Evolutionary conservation across 2,888 invertebrate genomes (phyloP), one percentile per base, ranked within the genome.

Genomic region (Lasioglossum leucozonium): DNA sequence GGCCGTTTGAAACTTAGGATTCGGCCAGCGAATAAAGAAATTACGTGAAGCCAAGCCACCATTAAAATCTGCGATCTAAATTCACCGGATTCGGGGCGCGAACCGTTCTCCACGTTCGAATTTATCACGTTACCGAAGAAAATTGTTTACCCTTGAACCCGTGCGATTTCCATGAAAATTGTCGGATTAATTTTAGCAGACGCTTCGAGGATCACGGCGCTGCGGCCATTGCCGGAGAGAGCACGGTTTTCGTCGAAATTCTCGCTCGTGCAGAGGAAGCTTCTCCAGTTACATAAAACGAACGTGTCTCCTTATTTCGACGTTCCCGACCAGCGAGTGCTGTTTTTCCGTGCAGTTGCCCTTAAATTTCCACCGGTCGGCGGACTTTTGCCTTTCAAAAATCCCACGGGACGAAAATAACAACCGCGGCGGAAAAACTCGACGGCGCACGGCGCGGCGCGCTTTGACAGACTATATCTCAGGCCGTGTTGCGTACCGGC

Each of bases 141-240:
- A 72, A 76, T 77, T 72, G 81, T 77, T 81, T 81, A 72, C 40
- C 62, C 47, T 65, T 34, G 40, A 30, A 26, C 34, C 22, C n/a
- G 16, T 2, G 62, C 51, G 62, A 76, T 77, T 77, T 77, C 77
- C 80, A 76, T 76, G 34, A 80, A 76, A 80, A 80, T 74, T 69
- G 71, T 47, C 77, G 77, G 65, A 77, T 65, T 81, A 81, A 81
- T 77, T 81, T 77, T 30, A 51, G 47, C 65, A 67, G 65, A 72
- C 58, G 72, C 30, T 47, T 10, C 47, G n/a, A 30, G 40, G 40
- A 73, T 72, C 26, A 72, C 40, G 16, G n/a, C 5, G 65, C 40
- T 22, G n/a, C 30, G 18, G 1, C 26, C 16, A n/a, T n/a, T 10
- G 22, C 1, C n/a, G 42, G n/a, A 58, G 40, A 47, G 47, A 18